Evolutionary conservation across 2,888 invertebrate species (phyloP), one percentile per base, ranked within the genome.

Genomic region (Phalera bucephala): DNA sequence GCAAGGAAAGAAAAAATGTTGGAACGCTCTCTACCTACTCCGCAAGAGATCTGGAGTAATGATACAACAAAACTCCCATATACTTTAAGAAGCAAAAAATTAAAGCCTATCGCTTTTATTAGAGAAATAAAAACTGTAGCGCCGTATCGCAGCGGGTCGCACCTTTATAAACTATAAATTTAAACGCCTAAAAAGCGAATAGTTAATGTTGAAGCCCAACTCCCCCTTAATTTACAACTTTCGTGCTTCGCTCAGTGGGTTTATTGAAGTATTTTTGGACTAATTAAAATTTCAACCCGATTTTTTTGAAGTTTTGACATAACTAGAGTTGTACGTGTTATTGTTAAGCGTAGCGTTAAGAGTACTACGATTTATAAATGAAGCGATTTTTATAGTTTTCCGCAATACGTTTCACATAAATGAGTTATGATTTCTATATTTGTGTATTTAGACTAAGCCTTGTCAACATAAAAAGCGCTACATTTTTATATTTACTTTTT

Each of bases 51-150:
- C 5, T 17, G 17, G 17, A 3, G 5, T 5, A 3, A 17, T 3
- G 17, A 3, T 17, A 17, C 17, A 3, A 17, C 5, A n/a, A n/a
- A 5, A 17, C 5, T 17, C 17, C 5, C 17, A 17, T 3, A 17
- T 3, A 3, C 5, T 5, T 46, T 52, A 60, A 54, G 52, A 47
- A 45, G 55, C 60, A 70, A 51, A 67, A 77, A 29, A 78, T 80
- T 71, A 80, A 79, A 76, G 83, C 82, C 82, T 83, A 79, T 85
- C 80, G 81, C 61, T 77, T 86, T 85, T 84, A 85, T 79, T 74
- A 72, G 71, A 66, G 74, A 73, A 80, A 81, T 78, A 83, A 80
- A 81, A 83, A 80, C 82, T 69, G 84, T 81, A 79, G 82, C 80
- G 45, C 50, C 57, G 46, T 51, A 61, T 64, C 64, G 58, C 54